Evolutionary conservation across 2,113 vertebrate species (phyloP), one percentile per base, ranked within the genome.

Genomic region (Cacatua alba): DNA sequence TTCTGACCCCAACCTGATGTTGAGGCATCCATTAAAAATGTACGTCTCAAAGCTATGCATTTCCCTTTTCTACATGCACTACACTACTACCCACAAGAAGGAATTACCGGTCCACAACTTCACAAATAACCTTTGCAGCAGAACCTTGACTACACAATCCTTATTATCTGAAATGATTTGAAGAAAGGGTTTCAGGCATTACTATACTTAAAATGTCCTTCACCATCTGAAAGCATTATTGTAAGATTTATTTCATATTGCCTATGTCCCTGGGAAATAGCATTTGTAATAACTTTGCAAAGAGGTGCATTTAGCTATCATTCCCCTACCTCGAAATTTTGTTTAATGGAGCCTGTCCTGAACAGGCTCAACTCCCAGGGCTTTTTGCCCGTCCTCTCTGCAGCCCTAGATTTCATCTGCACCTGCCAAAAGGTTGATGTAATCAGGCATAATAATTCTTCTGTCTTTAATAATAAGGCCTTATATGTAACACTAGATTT

Each of bases 261-360:
- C 43, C 15, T 57, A 25, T 65, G 62, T 41, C 92, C 80, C 94
- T 89, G 69, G 48, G 10, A 87, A 93, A 60, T 16, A 68, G 72
- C 23, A 17, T 21, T 44, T 41, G 7, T 8, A 87, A 52, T 69
- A 64, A 41, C 35, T 82, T 91, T 13, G 17, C 41, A 84, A 88
- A 88, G 57, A 90, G 31, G 4, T 70, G 3, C 49, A 65, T 85
- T 82, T 88, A 81, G 24, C 72, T 86, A 35, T 71, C 37, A 51
- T 57, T 92, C 44, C 16, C 41, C 37, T 70, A 67, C 37, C 35
- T 67, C 89, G 70, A 94, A 88, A 87, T 72, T 86, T 65, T 91
- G 81, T 49, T 93, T 94, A 95, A 96, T 90, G 86, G 92, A 46
- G 62, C 91, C 74, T 85, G 17, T 87, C 94, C 79, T 62, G 76